phyloP scores from a whole-genome alignment of 2,888 invertebrate species.

The Polietes domitor region DNA sequence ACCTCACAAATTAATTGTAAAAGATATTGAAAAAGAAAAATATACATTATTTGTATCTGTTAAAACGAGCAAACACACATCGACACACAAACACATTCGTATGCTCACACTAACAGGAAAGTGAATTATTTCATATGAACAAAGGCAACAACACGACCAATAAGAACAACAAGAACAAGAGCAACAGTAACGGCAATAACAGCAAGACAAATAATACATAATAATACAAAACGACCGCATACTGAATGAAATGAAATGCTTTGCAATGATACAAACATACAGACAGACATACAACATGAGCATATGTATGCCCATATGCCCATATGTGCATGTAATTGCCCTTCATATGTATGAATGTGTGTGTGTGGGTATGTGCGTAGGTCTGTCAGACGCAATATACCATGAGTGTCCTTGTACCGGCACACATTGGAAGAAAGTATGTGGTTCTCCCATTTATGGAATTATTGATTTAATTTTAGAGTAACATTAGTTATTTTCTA shows the following conservation, averaged over 20 bases:
- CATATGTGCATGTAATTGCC: neutral
- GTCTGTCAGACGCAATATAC: neutral
- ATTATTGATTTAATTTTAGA: too few relatives aligned
- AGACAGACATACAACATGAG: neutral
- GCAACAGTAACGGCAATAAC: neutral
- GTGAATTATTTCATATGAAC: conserved; percentile 4
- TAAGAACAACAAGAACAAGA: neutral
- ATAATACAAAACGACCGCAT: conserved; percentile 15
- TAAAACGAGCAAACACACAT: neutral
- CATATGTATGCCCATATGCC: neutral
- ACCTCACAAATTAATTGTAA: conserved; percentile 39
- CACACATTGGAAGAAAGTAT: too few relatives aligned
- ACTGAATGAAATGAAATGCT: conserved; percentile 1
- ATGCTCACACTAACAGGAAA: neutral
- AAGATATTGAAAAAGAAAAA: conserved; percentile 27
- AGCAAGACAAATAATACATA: conserved; percentile 4
- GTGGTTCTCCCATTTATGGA: too few relatives aligned
- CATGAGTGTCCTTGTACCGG: neutral
- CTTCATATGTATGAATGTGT: neutral
- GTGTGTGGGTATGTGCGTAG: neutral
- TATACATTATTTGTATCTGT: conserved; percentile 17
- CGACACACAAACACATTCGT: neutral
- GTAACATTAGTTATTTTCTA: too few relatives aligned
- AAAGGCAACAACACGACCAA: too few relatives aligned
- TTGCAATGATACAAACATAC: neutral